phyloP scores from a whole-genome alignment of 2,113 vertebrate genomes.

The Vicugna pacos region DNA sequence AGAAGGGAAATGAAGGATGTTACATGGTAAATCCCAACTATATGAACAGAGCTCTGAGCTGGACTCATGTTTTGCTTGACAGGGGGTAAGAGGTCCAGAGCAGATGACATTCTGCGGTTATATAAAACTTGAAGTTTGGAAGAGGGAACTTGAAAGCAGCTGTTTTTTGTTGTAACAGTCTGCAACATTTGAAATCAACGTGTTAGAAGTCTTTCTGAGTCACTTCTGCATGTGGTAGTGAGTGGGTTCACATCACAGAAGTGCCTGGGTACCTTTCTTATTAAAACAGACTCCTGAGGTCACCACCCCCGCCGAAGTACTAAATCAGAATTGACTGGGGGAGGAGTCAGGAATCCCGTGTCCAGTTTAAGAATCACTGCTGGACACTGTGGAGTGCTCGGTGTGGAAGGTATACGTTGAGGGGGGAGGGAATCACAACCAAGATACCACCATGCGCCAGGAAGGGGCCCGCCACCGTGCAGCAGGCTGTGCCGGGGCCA shows the following conservation, averaged over 20 bases:
- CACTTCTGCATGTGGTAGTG: background rate
- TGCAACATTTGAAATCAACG: background rate
- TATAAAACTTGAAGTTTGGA: conserved; percentile 10
- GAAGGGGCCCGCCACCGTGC: too few species aligned
- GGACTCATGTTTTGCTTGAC: background rate
- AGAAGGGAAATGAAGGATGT: background rate
- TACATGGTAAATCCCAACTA: background rate
- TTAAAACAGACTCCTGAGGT: background rate
- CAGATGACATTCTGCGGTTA: background rate
- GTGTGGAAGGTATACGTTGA: background rate
- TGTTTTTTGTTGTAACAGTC: background rate
- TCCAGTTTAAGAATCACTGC: background rate
- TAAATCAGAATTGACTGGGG: background rate
- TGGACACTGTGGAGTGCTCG: background rate
- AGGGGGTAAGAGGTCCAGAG: background rate
- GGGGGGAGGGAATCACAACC: background rate
- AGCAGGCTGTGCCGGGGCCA: background rate
- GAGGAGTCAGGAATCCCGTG: background rate
- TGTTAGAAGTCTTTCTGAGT: background rate
- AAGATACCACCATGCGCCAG: background rate
- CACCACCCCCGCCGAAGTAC: background rate
- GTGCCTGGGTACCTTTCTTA: background rate
- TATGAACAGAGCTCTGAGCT: background rate
- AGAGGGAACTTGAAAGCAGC: background rate
- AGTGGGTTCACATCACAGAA: background rate